These are phyloP conservation scores for Cenopis cana DNA, from an alignment of 2,888 invertebrate species.

Conservation along the genomic window DNA sequence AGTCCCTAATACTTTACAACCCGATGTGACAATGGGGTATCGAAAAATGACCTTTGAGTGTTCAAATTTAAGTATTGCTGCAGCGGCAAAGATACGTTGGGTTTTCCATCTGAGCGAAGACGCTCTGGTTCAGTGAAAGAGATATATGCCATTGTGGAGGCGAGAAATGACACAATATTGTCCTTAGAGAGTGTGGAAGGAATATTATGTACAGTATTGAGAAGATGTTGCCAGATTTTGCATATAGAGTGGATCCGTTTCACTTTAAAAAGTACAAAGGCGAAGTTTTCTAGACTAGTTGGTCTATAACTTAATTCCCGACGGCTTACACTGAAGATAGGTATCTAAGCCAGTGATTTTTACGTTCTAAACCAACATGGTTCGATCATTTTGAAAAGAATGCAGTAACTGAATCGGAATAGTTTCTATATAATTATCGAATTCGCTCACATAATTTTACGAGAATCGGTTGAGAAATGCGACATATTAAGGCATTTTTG, in stretches of 20 bases:
- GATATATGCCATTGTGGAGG: constrained; percentile 67
- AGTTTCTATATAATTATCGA: no score
- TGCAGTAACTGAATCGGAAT: no score
- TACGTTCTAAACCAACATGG: no score
- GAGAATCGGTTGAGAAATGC: no score
- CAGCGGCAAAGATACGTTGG: constrained; percentile 2
- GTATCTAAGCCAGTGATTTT: neutral
- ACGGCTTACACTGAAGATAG: neutral
- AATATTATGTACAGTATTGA: constrained; percentile 46
- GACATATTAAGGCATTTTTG: no score
- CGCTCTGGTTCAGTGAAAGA: constrained; percentile 57
- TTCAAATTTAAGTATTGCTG: neutral
- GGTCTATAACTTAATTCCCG: neutral
- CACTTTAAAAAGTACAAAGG: constrained; percentile 11
- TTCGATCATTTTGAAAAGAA: no score
- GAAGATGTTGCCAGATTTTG: constrained; percentile 33
- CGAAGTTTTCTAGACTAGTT: constrained; percentile 1
- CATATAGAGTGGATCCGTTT: constrained; percentile 30
- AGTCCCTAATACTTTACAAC: constrained; percentile 8
- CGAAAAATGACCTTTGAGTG: neutral
- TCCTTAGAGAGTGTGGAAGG: constrained; percentile 58
- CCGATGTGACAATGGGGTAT: neutral
- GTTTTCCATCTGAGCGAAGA: constrained; percentile 66
- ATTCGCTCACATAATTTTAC: no score
- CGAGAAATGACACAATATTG: constrained; percentile 72